These are phyloP conservation scores for Rhyacophila evoluta DNA, from an alignment of 2,888 invertebrate genomes.

Conservation along the genomic window DNA sequence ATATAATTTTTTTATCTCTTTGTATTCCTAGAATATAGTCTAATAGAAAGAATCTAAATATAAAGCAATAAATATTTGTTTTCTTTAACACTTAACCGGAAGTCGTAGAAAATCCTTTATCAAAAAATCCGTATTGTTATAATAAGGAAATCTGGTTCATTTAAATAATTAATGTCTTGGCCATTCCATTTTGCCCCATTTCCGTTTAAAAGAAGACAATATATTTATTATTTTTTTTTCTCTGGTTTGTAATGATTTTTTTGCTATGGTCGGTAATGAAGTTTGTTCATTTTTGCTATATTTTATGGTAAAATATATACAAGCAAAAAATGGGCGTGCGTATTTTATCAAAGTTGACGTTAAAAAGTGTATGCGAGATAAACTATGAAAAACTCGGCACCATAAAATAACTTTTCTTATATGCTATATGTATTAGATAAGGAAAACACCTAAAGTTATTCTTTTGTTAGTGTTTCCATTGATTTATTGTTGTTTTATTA, in stretches of 20 bases:
- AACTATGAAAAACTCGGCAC: constrained; percentile 9
- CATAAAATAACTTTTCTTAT: constrained; percentile 20
- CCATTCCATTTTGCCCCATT: background rate
- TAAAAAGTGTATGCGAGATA: constrained; percentile 4
- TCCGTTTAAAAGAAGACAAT: background rate
- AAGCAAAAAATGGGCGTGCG: background rate
- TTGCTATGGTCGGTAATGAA: constrained; percentile 21
- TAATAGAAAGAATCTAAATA: background rate
- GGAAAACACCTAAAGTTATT: constrained; percentile 17
- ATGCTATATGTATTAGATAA: constrained; percentile 17
- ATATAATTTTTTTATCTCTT: background rate
- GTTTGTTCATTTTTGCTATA: background rate
- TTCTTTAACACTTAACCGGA: constrained; percentile 19
- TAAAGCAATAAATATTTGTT: background rate
- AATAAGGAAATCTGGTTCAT: constrained; percentile 27
- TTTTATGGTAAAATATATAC: background rate
- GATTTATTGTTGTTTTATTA: constrained; percentile 20
- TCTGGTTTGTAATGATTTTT: background rate
- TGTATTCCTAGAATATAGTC: too few relatives aligned
- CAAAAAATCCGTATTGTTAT: background rate
- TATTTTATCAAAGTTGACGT: constrained; percentile 27
- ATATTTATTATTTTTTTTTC: background rate
- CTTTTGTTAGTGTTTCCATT: background rate
- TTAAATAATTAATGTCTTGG: constrained; percentile 27
- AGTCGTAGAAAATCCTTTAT: constrained; percentile 17